phyloP scores from a whole-genome alignment of 2,888 invertebrate species.

The Pristionchus maxplancki region DNA sequence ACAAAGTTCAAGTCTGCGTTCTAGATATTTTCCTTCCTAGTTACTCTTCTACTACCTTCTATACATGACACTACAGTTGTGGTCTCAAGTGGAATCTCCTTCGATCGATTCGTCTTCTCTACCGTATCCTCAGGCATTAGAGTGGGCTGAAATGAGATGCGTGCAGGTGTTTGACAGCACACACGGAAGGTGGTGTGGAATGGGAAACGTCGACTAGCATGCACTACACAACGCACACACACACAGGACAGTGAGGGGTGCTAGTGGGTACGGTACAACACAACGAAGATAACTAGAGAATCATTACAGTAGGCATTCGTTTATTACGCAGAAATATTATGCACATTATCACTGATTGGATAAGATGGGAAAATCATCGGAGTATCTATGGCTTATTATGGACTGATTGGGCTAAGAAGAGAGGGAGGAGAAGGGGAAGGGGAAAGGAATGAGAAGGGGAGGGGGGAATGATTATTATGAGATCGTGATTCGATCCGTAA shows the following conservation, averaged over 20 bases:
- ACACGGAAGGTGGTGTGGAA: not conserved
- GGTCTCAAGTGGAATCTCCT: not conserved
- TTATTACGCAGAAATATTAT: not conserved
- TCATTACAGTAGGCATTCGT: not conserved
- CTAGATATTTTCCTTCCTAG: not conserved
- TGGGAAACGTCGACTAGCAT: constrained; percentile 34
- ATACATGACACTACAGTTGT: not conserved
- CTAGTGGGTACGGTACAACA: not conserved
- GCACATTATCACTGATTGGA: constrained; percentile 9
- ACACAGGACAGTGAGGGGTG: not conserved
- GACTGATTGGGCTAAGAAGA: not conserved
- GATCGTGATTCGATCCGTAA: not conserved
- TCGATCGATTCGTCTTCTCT: not conserved
- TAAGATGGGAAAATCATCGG: not conserved
- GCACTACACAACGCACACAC: constrained; percentile 23
- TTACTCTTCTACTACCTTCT: not conserved
- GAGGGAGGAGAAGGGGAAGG: not conserved
- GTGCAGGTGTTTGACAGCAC: not conserved
- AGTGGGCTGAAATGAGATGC: constrained; percentile 34
- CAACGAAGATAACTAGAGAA: not conserved
- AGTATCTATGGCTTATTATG: constrained; percentile 24
- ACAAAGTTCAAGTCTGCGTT: not conserved
- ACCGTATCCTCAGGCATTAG: constrained; percentile 35
- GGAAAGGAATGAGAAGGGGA: not conserved
- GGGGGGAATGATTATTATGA: not conserved